phyloP scores from a whole-genome alignment of 2,797 vertebrate species.

The Strix occidentalis region DNA sequence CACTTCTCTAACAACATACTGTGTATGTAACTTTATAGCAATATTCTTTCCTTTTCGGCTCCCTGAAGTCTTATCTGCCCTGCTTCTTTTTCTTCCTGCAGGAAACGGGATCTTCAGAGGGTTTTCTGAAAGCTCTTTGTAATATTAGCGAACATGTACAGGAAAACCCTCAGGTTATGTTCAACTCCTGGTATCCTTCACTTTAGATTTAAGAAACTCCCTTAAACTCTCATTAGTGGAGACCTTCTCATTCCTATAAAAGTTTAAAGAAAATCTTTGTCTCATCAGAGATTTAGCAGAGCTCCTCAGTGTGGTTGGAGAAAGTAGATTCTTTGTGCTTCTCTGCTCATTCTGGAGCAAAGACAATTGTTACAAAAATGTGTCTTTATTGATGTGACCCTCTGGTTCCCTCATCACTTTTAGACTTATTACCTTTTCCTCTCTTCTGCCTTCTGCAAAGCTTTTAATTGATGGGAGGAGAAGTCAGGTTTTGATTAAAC shows the following conservation, averaged over 20 bases:
- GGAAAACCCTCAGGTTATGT: slow-evolving; percentile 80
- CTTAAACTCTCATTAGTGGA: slow-evolving; percentile 80
- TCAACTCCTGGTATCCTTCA: slow-evolving; percentile 79
- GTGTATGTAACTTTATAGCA: slow-evolving; percentile 52
- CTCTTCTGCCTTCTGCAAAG: slow-evolving; percentile 21
- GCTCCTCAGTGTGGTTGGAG: slow-evolving; percentile 34
- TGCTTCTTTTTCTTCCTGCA: slow-evolving; percentile 58
- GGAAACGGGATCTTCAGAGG: slow-evolving; percentile 74
- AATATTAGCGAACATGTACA: slow-evolving; percentile 79
- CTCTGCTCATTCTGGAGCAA: neutral
- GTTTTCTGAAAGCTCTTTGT: slow-evolving; percentile 75
- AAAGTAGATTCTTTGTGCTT: slow-evolving; percentile 26
- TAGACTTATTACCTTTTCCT: neutral
- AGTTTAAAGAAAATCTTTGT: slow-evolving; percentile 75
- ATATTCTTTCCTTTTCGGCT: slow-evolving; percentile 51
- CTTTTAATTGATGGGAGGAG: slow-evolving; percentile 44
- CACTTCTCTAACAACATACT: neutral
- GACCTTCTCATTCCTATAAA: slow-evolving; percentile 74
- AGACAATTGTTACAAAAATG: slow-evolving; percentile 59
- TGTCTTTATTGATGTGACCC: slow-evolving; percentile 56
- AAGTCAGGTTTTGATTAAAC: slow-evolving; percentile 39
- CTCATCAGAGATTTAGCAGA: slow-evolving; percentile 73
- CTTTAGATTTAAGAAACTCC: slow-evolving; percentile 79
- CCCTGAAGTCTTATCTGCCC: slow-evolving; percentile 58
- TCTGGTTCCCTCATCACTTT: neutral